Percentiles rank a stretch among this genome's conserved stretches.
Conservation (phyloP, 2,888 invertebrate species). For the Netelia virgata region DNA sequence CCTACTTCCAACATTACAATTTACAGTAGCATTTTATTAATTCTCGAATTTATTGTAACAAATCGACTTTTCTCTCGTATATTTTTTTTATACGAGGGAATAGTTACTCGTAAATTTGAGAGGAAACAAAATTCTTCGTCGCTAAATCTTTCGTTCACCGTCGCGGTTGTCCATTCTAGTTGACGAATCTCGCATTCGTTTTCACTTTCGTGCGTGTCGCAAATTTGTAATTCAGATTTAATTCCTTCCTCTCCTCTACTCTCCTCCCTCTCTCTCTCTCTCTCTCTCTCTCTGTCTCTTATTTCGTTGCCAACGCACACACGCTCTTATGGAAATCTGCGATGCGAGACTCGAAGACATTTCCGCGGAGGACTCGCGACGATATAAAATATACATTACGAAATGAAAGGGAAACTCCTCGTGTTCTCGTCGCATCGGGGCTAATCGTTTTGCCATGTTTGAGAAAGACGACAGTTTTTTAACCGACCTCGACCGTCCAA, state of each 20-base stretch:
- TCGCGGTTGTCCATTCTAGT: conserved; percentile 25
- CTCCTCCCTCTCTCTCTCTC: conserved; percentile 18
- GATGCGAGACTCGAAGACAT: conserved; percentile 48
- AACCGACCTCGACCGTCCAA: not conserved
- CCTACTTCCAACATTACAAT: not conserved
- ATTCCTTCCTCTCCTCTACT: conserved; percentile 39
- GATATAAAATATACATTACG: conserved; percentile 20
- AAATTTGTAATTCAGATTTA: conserved; percentile 56
- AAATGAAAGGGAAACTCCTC: conserved; percentile 51
- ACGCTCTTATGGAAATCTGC: conserved; percentile 37
- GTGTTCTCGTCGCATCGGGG: not conserved
- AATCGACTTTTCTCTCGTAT: not conserved
- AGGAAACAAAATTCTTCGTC: not conserved
- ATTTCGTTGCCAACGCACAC: not conserved
- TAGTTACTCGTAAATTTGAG: not conserved
- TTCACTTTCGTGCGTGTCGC: conserved; percentile 59
- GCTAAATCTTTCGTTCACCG: not conserved
- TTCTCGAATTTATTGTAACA: not conserved
- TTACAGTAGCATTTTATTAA: not conserved
- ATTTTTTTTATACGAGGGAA: not conserved
- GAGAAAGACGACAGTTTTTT: not conserved
- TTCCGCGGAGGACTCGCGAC: conserved; percentile 36
- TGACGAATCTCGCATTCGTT: conserved; percentile 24
- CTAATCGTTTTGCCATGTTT: conserved; percentile 57
- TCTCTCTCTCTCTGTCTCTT: conserved; percentile 15